Evolutionary conservation across 2,113 vertebrate genomes (phyloP), one percentile per base, ranked within the genome.

Genomic region (Phycodurus eques): DNA sequence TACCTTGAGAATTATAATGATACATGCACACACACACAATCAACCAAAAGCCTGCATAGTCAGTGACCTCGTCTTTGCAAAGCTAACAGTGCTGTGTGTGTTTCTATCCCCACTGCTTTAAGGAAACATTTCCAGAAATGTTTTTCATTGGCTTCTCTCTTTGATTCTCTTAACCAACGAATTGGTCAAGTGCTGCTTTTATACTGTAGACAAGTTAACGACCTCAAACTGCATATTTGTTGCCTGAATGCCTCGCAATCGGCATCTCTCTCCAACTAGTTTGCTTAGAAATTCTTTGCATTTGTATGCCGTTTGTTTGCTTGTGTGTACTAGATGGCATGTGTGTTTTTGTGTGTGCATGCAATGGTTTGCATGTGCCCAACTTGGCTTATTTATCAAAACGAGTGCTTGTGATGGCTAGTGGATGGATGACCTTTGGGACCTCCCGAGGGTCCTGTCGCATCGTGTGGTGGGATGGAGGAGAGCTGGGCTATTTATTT

Each of bases 371-470:
- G 73, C 31, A 53, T 80, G 74, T 53, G 65, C 75, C 77, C 77
- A 64, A 47, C 43, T 3, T 39, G 63, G 77, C 71, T 87, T 84
- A 90, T 89, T 83, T 80, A 85, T 91, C 87, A 90, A 87, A 83
- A 87, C 80, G 85, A 89, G 85, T 83, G 86, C 79, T 89, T 83
- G 81, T 85, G 86, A 91, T 82, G 79, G 74, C 79, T 70, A 73
- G 74, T 22, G 60, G 81, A 89, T 76, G 51, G 61, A 88, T 88
- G 86, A 88, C 87, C 86, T 87, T 71, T 83, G 84, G 79, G 82
- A 72, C 71, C 72, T 72, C 74, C 75, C 76, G 74, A 47, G 73
- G 80, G 80, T 80, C 78, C 63, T 81, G 80, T 84, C 84, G 75
- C 77, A 73, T 84, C 70, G 73, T 71, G 74, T 46, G 59, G 68